These are phyloP conservation scores for Cladopsammia gracilis DNA, from an alignment of 64 coral and sea anemone genomes.

Conservation along the genomic window DNA sequence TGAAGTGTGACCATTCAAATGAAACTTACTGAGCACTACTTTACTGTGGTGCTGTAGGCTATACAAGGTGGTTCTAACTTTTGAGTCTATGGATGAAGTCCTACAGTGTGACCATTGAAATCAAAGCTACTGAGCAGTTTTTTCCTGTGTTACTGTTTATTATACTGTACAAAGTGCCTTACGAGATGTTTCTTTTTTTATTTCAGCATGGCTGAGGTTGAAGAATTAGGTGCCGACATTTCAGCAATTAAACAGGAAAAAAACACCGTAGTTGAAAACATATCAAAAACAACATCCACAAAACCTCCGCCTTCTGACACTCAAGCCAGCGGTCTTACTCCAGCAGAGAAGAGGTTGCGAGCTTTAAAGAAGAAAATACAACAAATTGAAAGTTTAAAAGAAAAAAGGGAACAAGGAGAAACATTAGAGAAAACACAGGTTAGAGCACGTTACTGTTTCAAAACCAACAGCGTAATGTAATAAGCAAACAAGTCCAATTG, in stretches of 20 bases:
- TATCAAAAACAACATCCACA: neutral
- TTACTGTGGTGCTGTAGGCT: no score
- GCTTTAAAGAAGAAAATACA: constrained; percentile 51
- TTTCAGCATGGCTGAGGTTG: constrained; percentile 17
- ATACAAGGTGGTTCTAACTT: no score
- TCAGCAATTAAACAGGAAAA: neutral
- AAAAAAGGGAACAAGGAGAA: constrained; percentile 52
- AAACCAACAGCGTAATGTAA: neutral
- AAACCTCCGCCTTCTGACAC: neutral
- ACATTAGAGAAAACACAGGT: constrained; percentile 61
- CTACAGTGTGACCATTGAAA: no score
- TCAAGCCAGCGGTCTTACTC: constrained; percentile 23
- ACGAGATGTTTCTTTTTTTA: no score
- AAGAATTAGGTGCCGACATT: neutral
- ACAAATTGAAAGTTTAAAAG: constrained; percentile 59
- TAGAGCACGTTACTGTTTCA: neutral
- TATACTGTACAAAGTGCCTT: no score
- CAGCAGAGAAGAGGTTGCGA: constrained; percentile 48
- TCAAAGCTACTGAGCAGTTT: no score
- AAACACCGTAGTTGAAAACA: neutral
- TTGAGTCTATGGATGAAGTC: no score
- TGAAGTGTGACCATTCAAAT: no score
- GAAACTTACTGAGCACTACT: no score
- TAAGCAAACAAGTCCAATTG: neutral
- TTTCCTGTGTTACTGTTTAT: no score